Base-by-base conservation (phyloP, 2,888 invertebrate species). In the Leucophenga maculata region DNA sequence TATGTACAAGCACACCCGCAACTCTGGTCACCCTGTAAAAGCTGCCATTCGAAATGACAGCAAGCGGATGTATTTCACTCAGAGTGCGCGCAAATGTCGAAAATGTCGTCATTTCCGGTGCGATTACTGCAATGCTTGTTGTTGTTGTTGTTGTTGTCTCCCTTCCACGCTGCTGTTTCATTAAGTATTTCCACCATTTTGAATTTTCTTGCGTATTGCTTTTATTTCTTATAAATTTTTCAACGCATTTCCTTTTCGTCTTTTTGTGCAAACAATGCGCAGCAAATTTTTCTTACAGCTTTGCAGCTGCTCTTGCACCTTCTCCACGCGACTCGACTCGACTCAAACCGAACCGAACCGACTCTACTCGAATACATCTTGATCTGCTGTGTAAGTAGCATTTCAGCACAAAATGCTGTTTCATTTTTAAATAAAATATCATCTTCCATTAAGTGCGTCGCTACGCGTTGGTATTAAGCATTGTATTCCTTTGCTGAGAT, bases 401-500 rank as follows among this genome's bases (percentile, higher is more conserved):
- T 52, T 65, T 52, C 48, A 52, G 66, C 22, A 54, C 31, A 62
- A 55, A 39, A 68, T 68, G 68, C 32, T 68, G 80, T 74, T 82
- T 80, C 74, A 72, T 73, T 76, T 70, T 78, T 80, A 72, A 80
- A 82, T 80, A 80, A 82, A 75, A 80, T 77, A 80, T 80, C 76
- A 82, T 76, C 71, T 76, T 75, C 76, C 82, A 80, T 82, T 80
- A 78, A 78, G 76, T 50, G 6, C n/a, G 50, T 14, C n/a, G 50
- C n/a, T 13, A 50, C 8, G 50, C 13, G n/a, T 50, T 50, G 16
- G n/a, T n/a, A n/a, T n/a, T n/a, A n/a, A n/a, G 50, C 13, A 50
- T 50, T 50, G 16, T 8, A 4, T 22, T 57, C 4, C 57, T n/a
- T 54, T 18, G 9, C 14, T 20, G 57, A 57, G 22, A 9, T 18